phyloP scores from a whole-genome alignment of 2,113 vertebrate genomes.

The Austrofundulus limnaeus region DNA sequence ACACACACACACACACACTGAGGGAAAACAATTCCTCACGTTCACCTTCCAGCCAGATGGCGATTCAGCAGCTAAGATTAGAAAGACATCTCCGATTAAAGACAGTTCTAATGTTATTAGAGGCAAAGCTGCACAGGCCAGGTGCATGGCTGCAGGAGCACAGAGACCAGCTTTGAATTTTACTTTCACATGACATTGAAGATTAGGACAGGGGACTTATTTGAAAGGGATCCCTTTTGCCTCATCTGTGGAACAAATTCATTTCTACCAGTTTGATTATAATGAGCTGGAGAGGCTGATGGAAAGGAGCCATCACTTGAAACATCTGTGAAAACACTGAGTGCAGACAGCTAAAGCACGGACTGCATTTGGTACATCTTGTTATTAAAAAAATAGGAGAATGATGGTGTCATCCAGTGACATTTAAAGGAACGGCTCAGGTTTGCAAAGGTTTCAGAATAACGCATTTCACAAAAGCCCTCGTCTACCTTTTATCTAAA shows the following conservation, averaged over 20 bases:
- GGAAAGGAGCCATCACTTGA: conserved; percentile 14
- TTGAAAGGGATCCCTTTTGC: conserved; percentile 24
- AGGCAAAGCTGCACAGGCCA: conserved; percentile 41
- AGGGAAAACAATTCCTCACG: conserved; percentile 61
- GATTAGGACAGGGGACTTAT: conserved; percentile 17
- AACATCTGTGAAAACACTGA: conserved; percentile 8
- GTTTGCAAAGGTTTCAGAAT: no score
- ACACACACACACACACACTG: conserved; percentile 27
- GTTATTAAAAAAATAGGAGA: neutral
- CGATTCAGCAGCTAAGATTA: conserved; percentile 61
- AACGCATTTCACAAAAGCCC: no score
- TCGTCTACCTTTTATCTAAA: no score
- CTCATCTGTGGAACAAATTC: conserved; percentile 39
- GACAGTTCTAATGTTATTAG: conserved; percentile 48
- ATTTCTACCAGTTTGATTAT: conserved; percentile 9
- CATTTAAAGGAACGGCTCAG: conserved; percentile 27
- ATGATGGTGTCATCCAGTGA: conserved; percentile 72
- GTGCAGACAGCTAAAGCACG: conserved; percentile 25
- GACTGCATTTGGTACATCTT: conserved; percentile 10
- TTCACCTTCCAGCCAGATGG: conserved; percentile 62
- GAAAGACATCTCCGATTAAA: conserved; percentile 60
- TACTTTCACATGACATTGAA: conserved; percentile 48
- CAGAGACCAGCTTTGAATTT: conserved; percentile 16
- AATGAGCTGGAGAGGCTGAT: neutral
- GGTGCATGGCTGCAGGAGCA: neutral